Percentiles rank a stretch among this genome's conserved stretches.
Conservation (phyloP, 2,888 invertebrate genomes). For the Polyommatus iphigenia region DNA sequence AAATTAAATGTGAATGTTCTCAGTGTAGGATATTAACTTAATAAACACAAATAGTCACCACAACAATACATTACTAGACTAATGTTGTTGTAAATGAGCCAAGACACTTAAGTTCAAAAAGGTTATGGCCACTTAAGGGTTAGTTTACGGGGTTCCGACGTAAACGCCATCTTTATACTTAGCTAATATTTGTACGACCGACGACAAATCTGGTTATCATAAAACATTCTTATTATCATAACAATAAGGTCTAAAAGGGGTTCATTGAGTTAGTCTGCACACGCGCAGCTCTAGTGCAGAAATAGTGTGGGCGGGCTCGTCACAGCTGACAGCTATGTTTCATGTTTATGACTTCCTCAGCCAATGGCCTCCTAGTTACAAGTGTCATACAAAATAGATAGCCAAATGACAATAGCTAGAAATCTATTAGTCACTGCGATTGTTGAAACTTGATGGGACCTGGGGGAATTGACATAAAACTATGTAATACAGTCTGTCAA, state of each 20-base stretch:
- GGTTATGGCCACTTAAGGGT: constrained; percentile 28
- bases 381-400: constrained; percentile 35
- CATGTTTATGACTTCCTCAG: constrained; percentile 78
- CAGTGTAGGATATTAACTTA: background rate
- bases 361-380: constrained; percentile 62
- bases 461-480: background rate
- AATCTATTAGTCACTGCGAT: background rate
- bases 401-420: constrained; percentile 6
- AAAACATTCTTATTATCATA: background rate
- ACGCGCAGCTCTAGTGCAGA: constrained; percentile 66
- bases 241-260: background rate
- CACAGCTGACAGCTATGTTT: constrained; percentile 74
- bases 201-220: constrained; percentile 47
- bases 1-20: too few relatives aligned
- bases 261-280: constrained; percentile 42
- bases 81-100: constrained; percentile 1
- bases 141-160: constrained; percentile 29
- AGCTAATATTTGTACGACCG: constrained; percentile 50
- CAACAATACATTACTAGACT: background rate
- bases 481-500: too few relatives aligned
- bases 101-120: constrained; percentile 22
- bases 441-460: background rate
- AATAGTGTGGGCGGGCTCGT: constrained; percentile 77
- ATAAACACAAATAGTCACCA: background rate
- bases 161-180: constrained; percentile 46